Evolutionary conservation across 1,140 invertebrate species (phyloP).

Genomic region (Zaprionus kolodkinae): DNA sequence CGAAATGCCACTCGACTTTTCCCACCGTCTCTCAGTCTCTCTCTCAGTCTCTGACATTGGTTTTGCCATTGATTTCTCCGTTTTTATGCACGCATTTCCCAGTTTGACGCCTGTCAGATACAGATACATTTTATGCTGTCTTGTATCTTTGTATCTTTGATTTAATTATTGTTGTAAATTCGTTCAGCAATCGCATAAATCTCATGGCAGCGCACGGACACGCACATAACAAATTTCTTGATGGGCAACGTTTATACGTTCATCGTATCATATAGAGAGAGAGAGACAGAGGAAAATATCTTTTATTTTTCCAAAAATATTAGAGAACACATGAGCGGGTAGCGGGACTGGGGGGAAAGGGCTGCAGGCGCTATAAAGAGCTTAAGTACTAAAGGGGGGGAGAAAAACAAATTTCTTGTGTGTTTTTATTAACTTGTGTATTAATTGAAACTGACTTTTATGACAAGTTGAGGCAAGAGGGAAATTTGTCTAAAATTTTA

Average conservation of each 20-base stretch:
- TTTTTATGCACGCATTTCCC: slow-evolving; percentile 77
- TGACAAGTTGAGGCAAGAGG: neutral
- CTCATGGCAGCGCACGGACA: slow-evolving; percentile 22
- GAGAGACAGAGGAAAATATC: slow-evolving; percentile 3
- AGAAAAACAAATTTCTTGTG: neutral
- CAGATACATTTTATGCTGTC: slow-evolving; percentile 58
- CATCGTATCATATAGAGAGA: too few species aligned
- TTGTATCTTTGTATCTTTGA: slow-evolving; percentile 63
- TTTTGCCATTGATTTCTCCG: slow-evolving; percentile 53
- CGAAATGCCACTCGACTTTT: slow-evolving; percentile 52
- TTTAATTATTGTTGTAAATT: slow-evolving; percentile 67
- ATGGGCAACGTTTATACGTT: slow-evolving; percentile 30
- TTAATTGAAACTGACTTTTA: neutral
- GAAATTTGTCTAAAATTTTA: neutral
- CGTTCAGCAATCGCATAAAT: slow-evolving; percentile 72
- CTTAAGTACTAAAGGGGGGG: neutral
- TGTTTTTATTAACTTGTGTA: neutral
- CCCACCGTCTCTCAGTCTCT: slow-evolving; percentile 23
- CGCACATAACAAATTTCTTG: slow-evolving; percentile 41
- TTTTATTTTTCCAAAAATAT: slow-evolving; percentile 11
- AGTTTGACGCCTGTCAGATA: slow-evolving; percentile 73
- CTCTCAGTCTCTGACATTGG: slow-evolving; percentile 2
- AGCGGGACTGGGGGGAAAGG: neutral
- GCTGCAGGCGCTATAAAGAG: slow-evolving; percentile 19
- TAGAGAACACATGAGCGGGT: neutral